Evolutionary conservation across 2,113 vertebrate species (phyloP).

Genomic region (Lophius piscatorius): DNA sequence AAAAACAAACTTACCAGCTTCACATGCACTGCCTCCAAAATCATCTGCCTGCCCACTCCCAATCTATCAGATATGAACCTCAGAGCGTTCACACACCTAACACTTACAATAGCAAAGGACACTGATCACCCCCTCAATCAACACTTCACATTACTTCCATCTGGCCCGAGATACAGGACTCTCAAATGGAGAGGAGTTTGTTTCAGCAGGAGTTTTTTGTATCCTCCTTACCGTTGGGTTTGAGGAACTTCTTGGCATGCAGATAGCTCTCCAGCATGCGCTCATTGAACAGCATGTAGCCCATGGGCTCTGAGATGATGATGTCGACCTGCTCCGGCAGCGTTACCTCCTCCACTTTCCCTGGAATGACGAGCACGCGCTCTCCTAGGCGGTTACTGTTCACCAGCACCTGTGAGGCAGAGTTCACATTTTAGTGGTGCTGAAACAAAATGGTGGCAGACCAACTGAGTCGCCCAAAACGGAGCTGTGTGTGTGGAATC

Average conservation of each 20-base stretch:
- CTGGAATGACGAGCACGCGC: slow-evolving; percentile 91
- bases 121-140: too few species aligned
- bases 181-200: too few species aligned
- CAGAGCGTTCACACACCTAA: too few species aligned
- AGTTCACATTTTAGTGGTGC: too few species aligned
- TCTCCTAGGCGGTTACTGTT: slow-evolving; percentile 93
- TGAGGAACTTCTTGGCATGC: slow-evolving; percentile 96
- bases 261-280: slow-evolving; percentile 97
- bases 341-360: slow-evolving; percentile 94
- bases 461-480: background rate
- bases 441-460: background rate
- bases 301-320: slow-evolving; percentile 97
- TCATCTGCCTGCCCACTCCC: too few species aligned
- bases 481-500: background rate
- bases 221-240: slow-evolving; percentile 86
- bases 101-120: too few species aligned
- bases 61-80: too few species aligned
- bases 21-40: too few species aligned
- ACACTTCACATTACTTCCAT: too few species aligned
- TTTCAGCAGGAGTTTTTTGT: too few species aligned
- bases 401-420: slow-evolving; percentile 85
- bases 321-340: slow-evolving; percentile 95
- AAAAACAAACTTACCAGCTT: too few species aligned
- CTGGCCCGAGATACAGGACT: too few species aligned
- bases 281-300: slow-evolving; percentile 98